phyloP scores from a whole-genome alignment of 2,113 vertebrate genomes.

The Sitta europaea region DNA sequence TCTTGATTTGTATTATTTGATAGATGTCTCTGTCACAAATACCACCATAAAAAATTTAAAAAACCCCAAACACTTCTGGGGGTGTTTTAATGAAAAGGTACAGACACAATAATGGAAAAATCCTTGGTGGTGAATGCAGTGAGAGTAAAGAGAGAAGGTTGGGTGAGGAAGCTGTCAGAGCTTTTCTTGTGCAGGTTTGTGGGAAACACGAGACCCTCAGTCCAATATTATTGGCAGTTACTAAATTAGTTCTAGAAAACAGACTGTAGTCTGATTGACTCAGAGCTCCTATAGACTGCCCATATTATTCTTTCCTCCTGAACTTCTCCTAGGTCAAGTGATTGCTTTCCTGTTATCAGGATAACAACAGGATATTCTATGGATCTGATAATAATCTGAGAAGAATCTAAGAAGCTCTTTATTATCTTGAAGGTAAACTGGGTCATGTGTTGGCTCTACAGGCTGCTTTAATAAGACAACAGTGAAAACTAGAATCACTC shows the following conservation, averaged over 20 bases:
- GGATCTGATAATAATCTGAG: background rate
- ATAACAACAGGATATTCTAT: background rate
- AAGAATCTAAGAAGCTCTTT: background rate
- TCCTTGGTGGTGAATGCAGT: background rate
- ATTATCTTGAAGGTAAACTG: background rate
- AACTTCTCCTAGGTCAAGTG: background rate
- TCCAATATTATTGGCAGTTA: background rate
- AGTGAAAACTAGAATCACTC: constrained; percentile 37
- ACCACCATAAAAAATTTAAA: background rate
- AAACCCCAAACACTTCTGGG: background rate
- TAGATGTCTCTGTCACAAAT: background rate
- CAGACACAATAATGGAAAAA: background rate
- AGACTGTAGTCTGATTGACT: background rate
- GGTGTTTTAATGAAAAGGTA: background rate
- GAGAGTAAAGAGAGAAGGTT: background rate
- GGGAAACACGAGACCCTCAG: background rate
- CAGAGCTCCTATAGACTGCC: background rate
- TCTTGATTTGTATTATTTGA: background rate
- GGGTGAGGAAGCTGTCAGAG: background rate
- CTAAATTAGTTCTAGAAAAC: constrained; percentile 2
- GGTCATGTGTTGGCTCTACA: background rate
- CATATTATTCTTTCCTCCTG: background rate
- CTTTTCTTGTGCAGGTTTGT: background rate
- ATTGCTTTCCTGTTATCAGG: background rate
- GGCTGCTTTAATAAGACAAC: constrained; percentile 14